A percentile compares a stretch with the other conserved stretches of the same genome.
These are phyloP conservation scores for Octodonta nipae DNA, from an alignment of 2,888 invertebrate species.

Conservation along the genomic window DNA sequence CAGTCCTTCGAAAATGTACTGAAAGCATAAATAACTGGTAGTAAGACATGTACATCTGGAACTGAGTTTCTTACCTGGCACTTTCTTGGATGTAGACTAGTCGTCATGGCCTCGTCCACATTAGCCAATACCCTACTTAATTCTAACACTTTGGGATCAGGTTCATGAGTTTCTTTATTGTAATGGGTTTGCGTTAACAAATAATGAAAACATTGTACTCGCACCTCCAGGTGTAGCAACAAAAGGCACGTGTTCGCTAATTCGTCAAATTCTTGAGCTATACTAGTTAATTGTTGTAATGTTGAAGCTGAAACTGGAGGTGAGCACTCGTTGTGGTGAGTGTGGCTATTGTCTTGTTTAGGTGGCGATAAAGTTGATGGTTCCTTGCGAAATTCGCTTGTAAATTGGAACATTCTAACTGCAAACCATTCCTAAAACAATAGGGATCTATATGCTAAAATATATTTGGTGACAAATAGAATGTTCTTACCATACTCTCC, in stretches of 20 bases:
- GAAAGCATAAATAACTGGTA: slow-evolving; percentile 23
- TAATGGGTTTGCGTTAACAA: slow-evolving; percentile 41
- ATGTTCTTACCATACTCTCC: slow-evolving; percentile 78
- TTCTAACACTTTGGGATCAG: slow-evolving; percentile 62
- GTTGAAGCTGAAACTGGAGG: slow-evolving; percentile 43
- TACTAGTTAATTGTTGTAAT: slow-evolving; percentile 51
- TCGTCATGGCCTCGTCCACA: slow-evolving; percentile 64
- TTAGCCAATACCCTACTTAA: slow-evolving; percentile 63
- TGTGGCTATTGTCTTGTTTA: slow-evolving; percentile 23
- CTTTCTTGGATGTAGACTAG: slow-evolving; percentile 63
- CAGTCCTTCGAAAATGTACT: slow-evolving; percentile 84
- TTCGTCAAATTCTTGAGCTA: slow-evolving; percentile 73
- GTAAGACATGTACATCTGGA: too few species aligned
- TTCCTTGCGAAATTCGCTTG: slow-evolving; percentile 43
- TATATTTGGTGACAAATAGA: too few species aligned
- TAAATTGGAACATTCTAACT: slow-evolving; percentile 48
- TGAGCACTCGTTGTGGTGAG: slow-evolving; percentile 23
- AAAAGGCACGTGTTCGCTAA: slow-evolving; percentile 81
- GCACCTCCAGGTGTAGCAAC: slow-evolving; percentile 83
- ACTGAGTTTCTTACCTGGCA: slow-evolving; percentile 48
- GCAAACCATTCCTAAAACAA: slow-evolving; percentile 63
- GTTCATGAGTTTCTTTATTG: slow-evolving; percentile 61
- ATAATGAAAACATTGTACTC: slow-evolving; percentile 93
- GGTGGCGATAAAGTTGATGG: slow-evolving; percentile 31
- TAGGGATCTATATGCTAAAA: too few species aligned